Evolutionary conservation across 1,140 invertebrate species (phyloP).

Genomic region (Heliconius congener): DNA sequence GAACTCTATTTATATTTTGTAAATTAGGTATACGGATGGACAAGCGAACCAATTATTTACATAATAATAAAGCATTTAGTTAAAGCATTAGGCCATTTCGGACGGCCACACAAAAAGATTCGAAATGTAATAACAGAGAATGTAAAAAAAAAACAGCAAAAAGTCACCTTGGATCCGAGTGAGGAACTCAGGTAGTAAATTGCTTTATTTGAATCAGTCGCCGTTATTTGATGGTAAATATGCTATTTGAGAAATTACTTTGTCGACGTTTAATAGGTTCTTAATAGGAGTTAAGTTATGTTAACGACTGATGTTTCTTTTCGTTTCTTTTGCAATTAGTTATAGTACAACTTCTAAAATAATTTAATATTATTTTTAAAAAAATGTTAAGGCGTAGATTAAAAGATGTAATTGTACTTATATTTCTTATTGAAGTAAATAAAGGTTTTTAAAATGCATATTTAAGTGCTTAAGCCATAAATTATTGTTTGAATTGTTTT

Average conservation of each 20-base stretch:
- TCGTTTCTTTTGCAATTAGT: not conserved
- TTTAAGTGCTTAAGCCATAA: too few species aligned
- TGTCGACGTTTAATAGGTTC: slow-evolving; percentile 28
- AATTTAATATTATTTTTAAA: too few species aligned
- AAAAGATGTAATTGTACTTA: too few species aligned
- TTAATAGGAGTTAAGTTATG: slow-evolving; percentile 17
- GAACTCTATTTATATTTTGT: not conserved
- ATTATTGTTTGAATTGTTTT: too few species aligned
- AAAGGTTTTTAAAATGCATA: too few species aligned
- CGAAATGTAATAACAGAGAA: slow-evolving; percentile 60
- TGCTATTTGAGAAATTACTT: slow-evolving; percentile 59
- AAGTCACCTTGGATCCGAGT: slow-evolving; percentile 73
- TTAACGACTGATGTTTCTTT: not conserved
- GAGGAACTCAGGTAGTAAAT: slow-evolving; percentile 76
- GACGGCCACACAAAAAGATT: slow-evolving; percentile 65
- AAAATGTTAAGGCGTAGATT: too few species aligned
- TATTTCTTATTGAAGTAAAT: too few species aligned
- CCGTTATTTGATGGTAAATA: slow-evolving; percentile 53
- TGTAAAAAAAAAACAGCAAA: slow-evolving; percentile 69
- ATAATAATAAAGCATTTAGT: slow-evolving; percentile 8
- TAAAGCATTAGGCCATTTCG: slow-evolving; percentile 15
- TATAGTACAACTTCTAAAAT: too few species aligned
- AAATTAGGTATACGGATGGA: not conserved
- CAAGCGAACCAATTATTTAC: not conserved
- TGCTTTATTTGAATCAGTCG: slow-evolving; percentile 68